Base-by-base conservation (phyloP, 1,140 invertebrate species). In the Portunus trituberculatus region DNA sequence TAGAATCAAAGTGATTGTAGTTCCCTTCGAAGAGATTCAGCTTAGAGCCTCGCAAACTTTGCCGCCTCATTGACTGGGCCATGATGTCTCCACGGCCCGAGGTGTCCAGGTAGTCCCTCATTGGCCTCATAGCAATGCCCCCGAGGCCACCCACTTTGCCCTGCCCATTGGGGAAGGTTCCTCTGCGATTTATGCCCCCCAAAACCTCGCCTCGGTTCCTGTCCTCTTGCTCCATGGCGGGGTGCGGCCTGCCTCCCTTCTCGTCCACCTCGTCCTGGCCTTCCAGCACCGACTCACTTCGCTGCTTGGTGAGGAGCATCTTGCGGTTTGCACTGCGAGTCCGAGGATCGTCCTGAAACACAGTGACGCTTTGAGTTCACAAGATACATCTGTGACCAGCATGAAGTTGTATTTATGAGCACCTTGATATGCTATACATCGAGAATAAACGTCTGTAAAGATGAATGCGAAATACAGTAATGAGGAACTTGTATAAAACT, bases 11-110 rank as follows among this genome's bases (percentile, higher is more conserved):
- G 25, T 90, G 92, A 20, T 39, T 91, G n/a, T 48, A 39, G 0
- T 48, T 67, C 31, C 86, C 52, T 82, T 96, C 96, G 25, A 91
- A 31, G 12, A 94, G 92, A 88, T 39, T 94, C 39, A 88, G 93
- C 83, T 96, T 96, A n/a, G 95, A 95, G 3, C 91, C 95, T 67
- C 92, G 91, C n/a, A 95, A 59, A 87, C 90, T 95, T 28, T 96
- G 96, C 46, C 96, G 59, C 48, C 93, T 95, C 67, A 96, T 93
- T 6, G 95, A 95, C 82, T 96, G 96, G 31, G 95, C 95, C 96
- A 96, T 96, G n/a, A 96, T 96, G 31, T 96, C 96, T 39, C 93
- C 91, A 52, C 87, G 84, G 39, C 88, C 86, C 76, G 86, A 67
- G 8, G 67, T 25, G 39, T 96, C 93, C 45, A 96, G 45, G 28